These are phyloP conservation scores for Staurois parvus DNA, from an alignment of 2,797 vertebrate species.

Conservation along the genomic window DNA sequence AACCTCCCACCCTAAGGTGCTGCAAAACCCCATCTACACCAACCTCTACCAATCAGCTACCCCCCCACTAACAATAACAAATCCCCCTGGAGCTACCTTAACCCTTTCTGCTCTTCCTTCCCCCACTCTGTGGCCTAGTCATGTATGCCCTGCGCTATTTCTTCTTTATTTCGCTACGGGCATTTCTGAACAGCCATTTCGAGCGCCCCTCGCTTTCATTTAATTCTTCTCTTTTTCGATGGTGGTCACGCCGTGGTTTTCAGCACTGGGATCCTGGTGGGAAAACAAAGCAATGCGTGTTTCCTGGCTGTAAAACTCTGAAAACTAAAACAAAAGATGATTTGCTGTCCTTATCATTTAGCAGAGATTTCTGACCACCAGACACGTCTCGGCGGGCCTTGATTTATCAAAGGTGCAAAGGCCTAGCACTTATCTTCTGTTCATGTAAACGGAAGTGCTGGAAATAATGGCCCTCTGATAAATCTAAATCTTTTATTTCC, in stretches of 20 bases:
- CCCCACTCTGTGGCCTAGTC: no score
- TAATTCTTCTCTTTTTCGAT: slow-evolving; percentile 65
- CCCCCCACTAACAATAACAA: no score
- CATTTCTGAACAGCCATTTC: slow-evolving; percentile 64
- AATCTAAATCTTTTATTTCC: slow-evolving; percentile 46
- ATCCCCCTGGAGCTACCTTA: no score
- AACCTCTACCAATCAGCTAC: no score
- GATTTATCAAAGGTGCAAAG: slow-evolving; percentile 50
- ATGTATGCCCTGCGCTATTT: no score
- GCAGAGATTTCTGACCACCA: slow-evolving; percentile 28
- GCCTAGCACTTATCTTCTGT: slow-evolving; percentile 34
- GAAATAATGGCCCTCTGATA: slow-evolving; percentile 41
- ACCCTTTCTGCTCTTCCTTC: no score
- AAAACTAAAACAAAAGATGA: slow-evolving; percentile 16
- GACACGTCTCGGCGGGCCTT: slow-evolving; percentile 10
- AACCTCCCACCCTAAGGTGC: no score
- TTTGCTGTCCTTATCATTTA: background rate
- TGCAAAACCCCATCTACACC: no score
- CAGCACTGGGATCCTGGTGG: slow-evolving; percentile 49
- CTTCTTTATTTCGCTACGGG: no score
- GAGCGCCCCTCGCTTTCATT: slow-evolving; percentile 55
- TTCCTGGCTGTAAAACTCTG: background rate
- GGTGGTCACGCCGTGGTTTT: slow-evolving; percentile 50
- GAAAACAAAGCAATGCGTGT: background rate
- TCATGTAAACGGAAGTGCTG: slow-evolving; percentile 46